Base-by-base conservation (phyloP, 2,113 vertebrate genomes). In the Holacanthus passer region DNA sequence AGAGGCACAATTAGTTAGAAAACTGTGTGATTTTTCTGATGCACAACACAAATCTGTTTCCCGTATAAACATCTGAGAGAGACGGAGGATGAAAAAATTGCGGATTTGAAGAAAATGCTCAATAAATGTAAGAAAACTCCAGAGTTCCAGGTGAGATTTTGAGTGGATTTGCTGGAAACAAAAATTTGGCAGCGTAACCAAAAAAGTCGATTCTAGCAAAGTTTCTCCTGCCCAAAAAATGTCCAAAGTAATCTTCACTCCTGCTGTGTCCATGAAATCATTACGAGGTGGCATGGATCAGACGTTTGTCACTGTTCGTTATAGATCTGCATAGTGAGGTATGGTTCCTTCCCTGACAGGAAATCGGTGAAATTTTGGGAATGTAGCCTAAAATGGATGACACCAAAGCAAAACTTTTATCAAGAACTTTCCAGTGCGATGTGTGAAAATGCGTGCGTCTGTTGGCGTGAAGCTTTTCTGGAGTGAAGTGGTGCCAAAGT, bases 1-100 rank as follows among this genome's bases (percentile, higher is more conserved):
- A 85, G 79, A 86, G 87, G 87, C 90, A 89, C 69, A 56, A 27
- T 65, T 74, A 74, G 73, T 77, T 74, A 69, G 50, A 79, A 82
- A 84, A 70, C 32, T 16, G 48, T 29, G 56, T 29, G 58, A 62
- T 58, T 85, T 81, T n/a, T 81, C 39, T 50, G 73, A 68, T 64
- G 48, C 66, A 73, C 29, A 72, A 27, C 65, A 81, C 39, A 0
- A 14, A 31, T 29, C 29, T 50, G 17, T 20, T 3, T 43, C n/a
- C n/a, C n/a, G 31, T 63, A 13, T 69, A 2, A 41, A 39, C 35
- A 1, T 50, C 2, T 62, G 22, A 59, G 3, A 62, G 22, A 47
- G 19, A 29, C 7, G 2, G 39, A 37, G n/a, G n/a, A n/a, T n/a
- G 35, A 62, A 56, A 67, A 63, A 53, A 62, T 2, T 14, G 7